Conservation (phyloP, 2,797 vertebrate species). For the Aselliscus stoliczkanus region DNA sequence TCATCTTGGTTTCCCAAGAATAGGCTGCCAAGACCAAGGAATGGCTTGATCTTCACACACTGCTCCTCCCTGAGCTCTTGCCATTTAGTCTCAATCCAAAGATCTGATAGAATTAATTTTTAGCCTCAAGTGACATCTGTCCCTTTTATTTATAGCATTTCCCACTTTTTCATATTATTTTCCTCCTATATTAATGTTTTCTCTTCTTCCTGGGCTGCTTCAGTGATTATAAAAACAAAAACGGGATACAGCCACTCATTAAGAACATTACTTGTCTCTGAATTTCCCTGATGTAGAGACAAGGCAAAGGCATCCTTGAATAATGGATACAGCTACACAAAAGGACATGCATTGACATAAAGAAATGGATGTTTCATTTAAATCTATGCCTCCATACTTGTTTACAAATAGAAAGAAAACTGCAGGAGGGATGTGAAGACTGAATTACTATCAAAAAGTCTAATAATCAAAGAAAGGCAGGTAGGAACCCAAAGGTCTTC, state of each 20-base stretch:
- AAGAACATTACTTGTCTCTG: not conserved
- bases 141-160: slow-evolving; percentile 19
- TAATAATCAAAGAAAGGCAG: not conserved
- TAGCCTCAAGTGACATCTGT: slow-evolving; percentile 42
- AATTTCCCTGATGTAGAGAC: not conserved
- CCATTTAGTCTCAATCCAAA: slow-evolving; percentile 8
- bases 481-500: not conserved
- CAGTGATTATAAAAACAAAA: not conserved
- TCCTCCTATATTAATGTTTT: slow-evolving; percentile 23
- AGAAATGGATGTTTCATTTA: not conserved
- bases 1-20: slow-evolving; percentile 38
- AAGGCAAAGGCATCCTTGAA: not conserved
- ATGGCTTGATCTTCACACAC: slow-evolving; percentile 53
- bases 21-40: not conserved
- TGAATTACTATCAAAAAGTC: not conserved
- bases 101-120: slow-evolving; percentile 51
- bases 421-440: not conserved
- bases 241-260: not conserved
- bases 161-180: slow-evolving; percentile 2
- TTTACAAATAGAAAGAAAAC: not conserved
- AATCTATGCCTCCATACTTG: not conserved
- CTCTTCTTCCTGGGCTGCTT: slow-evolving; percentile 49
- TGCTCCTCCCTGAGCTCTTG: slow-evolving; percentile 11
- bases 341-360: not conserved
- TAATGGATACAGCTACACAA: not conserved